Conservation (phyloP, 2,797 vertebrate species). For the Periparus ater region DNA sequence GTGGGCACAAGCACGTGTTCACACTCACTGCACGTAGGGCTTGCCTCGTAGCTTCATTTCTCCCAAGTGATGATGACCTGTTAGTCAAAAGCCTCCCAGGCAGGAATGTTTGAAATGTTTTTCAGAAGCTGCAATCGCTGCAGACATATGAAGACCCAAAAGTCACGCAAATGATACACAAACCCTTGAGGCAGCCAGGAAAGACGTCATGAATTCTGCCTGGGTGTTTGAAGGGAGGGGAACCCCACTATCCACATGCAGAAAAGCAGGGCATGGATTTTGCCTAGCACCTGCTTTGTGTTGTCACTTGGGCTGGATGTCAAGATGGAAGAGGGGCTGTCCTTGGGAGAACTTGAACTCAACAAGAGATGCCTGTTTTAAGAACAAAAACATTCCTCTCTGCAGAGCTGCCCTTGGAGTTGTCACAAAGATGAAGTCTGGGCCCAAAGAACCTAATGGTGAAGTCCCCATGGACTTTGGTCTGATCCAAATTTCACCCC, state of each 20-base stretch:
- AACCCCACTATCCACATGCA: background rate
- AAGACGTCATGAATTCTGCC: background rate
- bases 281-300: background rate
- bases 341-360: background rate
- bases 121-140: conserved; percentile 62
- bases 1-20: background rate
- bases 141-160: conserved; percentile 40
- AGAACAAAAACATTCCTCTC: background rate
- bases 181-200: conserved; percentile 25
- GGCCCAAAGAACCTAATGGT: background rate
- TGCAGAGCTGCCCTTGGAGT: background rate
- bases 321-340: background rate
- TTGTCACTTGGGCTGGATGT: background rate
- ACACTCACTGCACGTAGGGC: background rate
- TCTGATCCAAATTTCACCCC: background rate
- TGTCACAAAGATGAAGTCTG: background rate
- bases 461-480: background rate
- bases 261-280: background rate
- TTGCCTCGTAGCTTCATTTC: background rate
- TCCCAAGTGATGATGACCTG: conserved; percentile 8
- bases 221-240: background rate
- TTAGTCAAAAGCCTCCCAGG: conserved; percentile 48
- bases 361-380: background rate
- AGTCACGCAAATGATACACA: conserved; percentile 38
- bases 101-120: conserved; percentile 52